Base-by-base conservation (phyloP, 2,888 invertebrate genomes). In the Athetis lepigone region DNA sequence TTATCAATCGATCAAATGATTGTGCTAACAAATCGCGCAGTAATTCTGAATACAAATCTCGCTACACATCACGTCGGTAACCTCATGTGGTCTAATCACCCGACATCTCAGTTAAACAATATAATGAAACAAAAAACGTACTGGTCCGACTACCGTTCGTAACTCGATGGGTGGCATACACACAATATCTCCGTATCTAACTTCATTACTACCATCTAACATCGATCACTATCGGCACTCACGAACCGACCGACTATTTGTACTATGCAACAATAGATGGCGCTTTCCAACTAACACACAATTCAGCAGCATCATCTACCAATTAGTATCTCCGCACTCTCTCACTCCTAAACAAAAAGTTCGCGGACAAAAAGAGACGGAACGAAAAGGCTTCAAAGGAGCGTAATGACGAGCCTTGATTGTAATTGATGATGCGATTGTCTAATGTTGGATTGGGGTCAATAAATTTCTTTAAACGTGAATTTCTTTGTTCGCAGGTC, bases 381-480 rank as follows among this genome's bases (percentile, higher is more conserved):
- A 64, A 45, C 60, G 70, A 40, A 50, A 63, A 72, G 67, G 70
- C 80, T 85, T 86, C 86, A 90, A 88, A 88, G 88, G 85, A 88
- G 79, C 81, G 85, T 85, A 89, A 88, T 87, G 86, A 86, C 83
- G 83, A 80, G 79, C 79, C 86, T 88, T 94, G 94, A 95, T 94
- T 94, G 93, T 94, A 92, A 94, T 95, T 94, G 92, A 94, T 95
- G 94, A 94, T 93, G 88, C 86, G 90, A 89, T 93, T 91, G 91
- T 92, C 89, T 91, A 89, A 88, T 88, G 85, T 84, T 80, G 86
- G 86, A 88, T 90, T 85, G 88, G 86, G 91, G 90, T 92, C 91
- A 91, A 88, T 89, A 87, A 86, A 88, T 90, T 89, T 89, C 85
- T 90, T 88, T 86, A 85, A 89, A 86, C 86, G 84, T 89, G 87